Evolutionary conservation across 2,113 vertebrate genomes (phyloP), one percentile per base, ranked within the genome.

Genomic region (Nerophis ophidion): DNA sequence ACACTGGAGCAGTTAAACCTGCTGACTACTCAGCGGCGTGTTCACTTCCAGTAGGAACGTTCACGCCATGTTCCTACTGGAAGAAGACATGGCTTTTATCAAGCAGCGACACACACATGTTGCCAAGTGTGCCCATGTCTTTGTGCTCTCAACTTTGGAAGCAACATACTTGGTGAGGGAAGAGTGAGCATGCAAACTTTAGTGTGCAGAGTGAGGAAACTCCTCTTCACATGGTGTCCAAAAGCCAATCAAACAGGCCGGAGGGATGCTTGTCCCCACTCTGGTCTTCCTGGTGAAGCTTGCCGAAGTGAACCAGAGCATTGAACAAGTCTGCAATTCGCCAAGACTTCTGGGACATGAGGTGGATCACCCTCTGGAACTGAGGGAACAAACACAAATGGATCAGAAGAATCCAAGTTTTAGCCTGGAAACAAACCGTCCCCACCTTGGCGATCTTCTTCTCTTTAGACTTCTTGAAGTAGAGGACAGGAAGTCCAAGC

Each of bases 201-300:
- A 44, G 62, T 61, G 55, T 61, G 70, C 40, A 40, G 34, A 11
- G 14, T n/a, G 55, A 19, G 13, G 48, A 57, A 14, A 45, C n/a
- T 12, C 8, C 19, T 62, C 53, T 38, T 78, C 92, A 97, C 77
- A 91, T 89, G 54, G 90, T 68, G 68, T 95, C 93, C 7, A 98
- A 78, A 12, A 99, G 92, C 97, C 97, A 99, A 5, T 99, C 96
- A 17, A 98, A 99, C 48, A 99, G 91, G 83, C 95, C 91, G 1
- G 89, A 89, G 8, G 82, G 66, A 34, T 66, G 61, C 2, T 60
- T 83, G 58, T 80, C 88, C 47, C 55, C 86, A 58, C 72, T 74
- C 53, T 93, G 89, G 40, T 92, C 88, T 2, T 85, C 69, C 65
- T 84, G 62, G 2, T 82, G 89, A 36, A 93, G 84, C 69, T 93